Evolutionary conservation across 2,888 invertebrate species (phyloP), one percentile per base, ranked within the genome.

Genomic region (Cryptus armator): DNA sequence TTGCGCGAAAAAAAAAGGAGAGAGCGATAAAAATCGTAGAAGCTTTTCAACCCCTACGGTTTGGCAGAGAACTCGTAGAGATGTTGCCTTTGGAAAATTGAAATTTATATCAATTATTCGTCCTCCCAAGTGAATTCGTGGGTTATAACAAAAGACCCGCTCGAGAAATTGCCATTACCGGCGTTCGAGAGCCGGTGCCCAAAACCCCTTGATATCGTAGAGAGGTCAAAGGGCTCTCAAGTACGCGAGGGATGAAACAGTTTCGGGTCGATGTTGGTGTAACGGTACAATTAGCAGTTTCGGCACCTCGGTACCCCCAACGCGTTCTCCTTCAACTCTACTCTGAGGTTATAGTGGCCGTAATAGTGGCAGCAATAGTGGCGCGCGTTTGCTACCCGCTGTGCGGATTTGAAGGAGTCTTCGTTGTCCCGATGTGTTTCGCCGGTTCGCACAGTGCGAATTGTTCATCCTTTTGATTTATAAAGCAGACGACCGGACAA

Each of bases 251-350:
- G 53, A 82, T 68, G 70, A 79, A 84, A 77, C 56, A 51, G 56
- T 68, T 81, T 19, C 44, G 44, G 24, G n/a, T 9, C 7, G 43
- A 78, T 19, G 72, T 37, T 59, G 19, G 67, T 74, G 16, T 70
- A 37, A 32, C 37, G 75, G 48, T 83, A 80, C 75, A 80, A 79
- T 75, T 75, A 83, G 70, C 62, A 70, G 70, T 19, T 48, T 29
- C 66, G 56, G 70, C 10, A 64, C 46, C 53, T 59, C 64, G 43
- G 19, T 5, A 14, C 9, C 19, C 53, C 29, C 62, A 43, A 53
- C 37, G 64, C 37, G 16, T 64, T 72, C 66, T 80, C 46, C 71
- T 62, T 48, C 46, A 44, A 5, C 46, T 62, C 24, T 7, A 37
- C 32, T 76, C 46, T 29, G 59, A n/a, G 46, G 59, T 32, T 37